Conservation (phyloP, 2,797 vertebrate genomes). For the Rachycentron canadum region DNA sequence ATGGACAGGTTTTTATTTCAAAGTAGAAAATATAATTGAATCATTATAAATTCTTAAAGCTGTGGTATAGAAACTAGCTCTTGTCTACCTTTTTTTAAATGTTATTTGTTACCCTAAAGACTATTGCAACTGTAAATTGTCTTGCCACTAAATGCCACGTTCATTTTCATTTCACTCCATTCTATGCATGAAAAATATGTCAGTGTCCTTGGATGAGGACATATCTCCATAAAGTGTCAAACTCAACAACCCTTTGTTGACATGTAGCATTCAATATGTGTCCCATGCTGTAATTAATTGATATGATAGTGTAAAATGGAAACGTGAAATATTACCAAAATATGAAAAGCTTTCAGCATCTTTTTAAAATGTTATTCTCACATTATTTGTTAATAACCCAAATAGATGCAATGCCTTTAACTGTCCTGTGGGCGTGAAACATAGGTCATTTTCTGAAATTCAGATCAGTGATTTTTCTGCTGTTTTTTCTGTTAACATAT, state of each 20-base stretch:
- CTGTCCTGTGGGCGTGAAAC: constrained; percentile 48
- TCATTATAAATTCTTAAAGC: neutral
- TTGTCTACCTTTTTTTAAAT: constrained; percentile 22
- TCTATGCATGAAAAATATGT: constrained; percentile 19
- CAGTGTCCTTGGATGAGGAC: constrained; percentile 44
- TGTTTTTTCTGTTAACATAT: constrained; percentile 72
- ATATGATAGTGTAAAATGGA: too few relatives aligned
- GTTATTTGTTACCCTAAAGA: constrained; percentile 19
- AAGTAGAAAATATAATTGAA: constrained; percentile 26
- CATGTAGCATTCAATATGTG: constrained; percentile 34
- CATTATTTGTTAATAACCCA: constrained; percentile 40
- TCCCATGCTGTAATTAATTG: constrained; percentile 41
- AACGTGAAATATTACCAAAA: constrained; percentile 14
- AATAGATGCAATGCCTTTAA: constrained; percentile 28
- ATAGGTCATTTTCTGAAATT: constrained; percentile 72
- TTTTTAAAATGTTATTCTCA: constrained; percentile 13
- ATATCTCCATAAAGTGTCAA: constrained; percentile 40
- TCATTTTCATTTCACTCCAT: constrained; percentile 43
- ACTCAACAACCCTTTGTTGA: constrained; percentile 52
- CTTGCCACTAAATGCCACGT: constrained; percentile 9
- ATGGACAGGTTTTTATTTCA: constrained; percentile 5
- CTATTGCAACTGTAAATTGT: constrained; percentile 27
- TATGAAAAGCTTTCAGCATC: constrained; percentile 24
- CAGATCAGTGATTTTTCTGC: constrained; percentile 57
- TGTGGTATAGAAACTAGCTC: neutral